These are phyloP conservation scores for Catharus fuscescens DNA, from an alignment of 2,113 vertebrate species.

Conservation along the genomic window DNA sequence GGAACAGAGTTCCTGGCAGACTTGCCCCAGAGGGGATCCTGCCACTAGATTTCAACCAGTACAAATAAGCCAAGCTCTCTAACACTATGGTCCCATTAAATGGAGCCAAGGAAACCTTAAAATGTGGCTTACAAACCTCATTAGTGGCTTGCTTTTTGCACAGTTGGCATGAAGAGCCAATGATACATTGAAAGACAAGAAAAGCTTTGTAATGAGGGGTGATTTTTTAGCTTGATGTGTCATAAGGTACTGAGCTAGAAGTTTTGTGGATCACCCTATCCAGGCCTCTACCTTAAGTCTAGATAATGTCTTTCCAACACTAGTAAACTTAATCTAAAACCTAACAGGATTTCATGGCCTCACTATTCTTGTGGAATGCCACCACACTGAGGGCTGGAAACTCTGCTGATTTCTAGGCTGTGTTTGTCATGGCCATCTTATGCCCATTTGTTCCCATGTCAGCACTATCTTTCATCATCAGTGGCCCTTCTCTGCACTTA, in stretches of 20 bases:
- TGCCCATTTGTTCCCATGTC: not conserved
- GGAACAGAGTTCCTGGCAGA: not conserved
- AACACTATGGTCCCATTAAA: not conserved
- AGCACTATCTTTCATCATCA: not conserved
- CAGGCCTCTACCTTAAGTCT: not conserved
- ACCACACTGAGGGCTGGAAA: not conserved
- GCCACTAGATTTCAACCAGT: not conserved
- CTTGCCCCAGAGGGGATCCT: too few relatives aligned
- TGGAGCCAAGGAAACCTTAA: not conserved
- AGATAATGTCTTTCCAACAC: not conserved
- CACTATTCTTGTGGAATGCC: not conserved
- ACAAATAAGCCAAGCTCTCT: not conserved
- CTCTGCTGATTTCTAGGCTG: not conserved
- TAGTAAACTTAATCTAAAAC: not conserved
- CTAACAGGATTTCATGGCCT: not conserved
- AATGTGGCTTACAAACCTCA: not conserved
- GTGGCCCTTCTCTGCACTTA: not conserved
- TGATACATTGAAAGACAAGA: not conserved
- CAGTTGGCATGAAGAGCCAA: fast-evolving
- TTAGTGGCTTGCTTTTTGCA: not conserved
- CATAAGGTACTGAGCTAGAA: not conserved
- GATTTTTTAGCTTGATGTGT: not conserved
- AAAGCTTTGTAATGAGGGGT: not conserved
- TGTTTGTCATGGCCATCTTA: not conserved
- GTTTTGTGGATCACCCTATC: not conserved